Base-by-base conservation (phyloP, 2,797 vertebrate genomes). In the Eulemur mongoz region DNA sequence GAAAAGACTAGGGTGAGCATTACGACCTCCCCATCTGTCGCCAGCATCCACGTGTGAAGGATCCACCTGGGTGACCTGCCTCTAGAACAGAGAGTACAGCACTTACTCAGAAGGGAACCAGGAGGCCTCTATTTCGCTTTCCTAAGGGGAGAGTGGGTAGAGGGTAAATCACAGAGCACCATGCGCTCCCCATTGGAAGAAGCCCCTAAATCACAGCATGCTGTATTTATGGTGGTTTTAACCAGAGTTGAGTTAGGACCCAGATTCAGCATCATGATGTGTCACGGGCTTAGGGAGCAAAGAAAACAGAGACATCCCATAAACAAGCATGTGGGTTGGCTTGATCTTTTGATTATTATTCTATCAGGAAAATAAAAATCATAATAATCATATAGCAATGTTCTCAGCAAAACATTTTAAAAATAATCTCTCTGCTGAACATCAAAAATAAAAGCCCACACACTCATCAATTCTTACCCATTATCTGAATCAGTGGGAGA, bases 271-370 rank as follows among this genome's bases (percentile, higher is more conserved):
- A 65, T 63, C 90, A 73, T 83, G 87, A 87, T 54, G 91, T 93
- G 93, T 92, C 94, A 94, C 0, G 48, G 73, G 73, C 79, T 92
- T 65, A 57, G 83, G 35, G 12, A 91, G 84, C 87, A 94, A n/a
- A 45, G 83, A 57, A 93, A 65, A 96, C 86, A 92, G 93, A 97
- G 94, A 82, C 73, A 93, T 93, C 97, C 94, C 75, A 89, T 83
- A 95, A 97, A 97, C 78, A 97, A 96, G 78, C 59, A 45, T 38
- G 96, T 96, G 97, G 96, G 95, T 14, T 95, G 94, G 81, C 87
- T 96, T 90, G 87, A 97, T 97, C 97, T 98, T 96, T 94, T 93
- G 89, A 97, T 93, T 94, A 97, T 90, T 97, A 93, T 98, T 97
- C 96, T 94, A 94, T 87, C 70, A 73, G 69, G 85, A 97, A 98